Base-by-base conservation (phyloP, 1,140 invertebrate genomes). In the Zaprionus ghesquierei region DNA sequence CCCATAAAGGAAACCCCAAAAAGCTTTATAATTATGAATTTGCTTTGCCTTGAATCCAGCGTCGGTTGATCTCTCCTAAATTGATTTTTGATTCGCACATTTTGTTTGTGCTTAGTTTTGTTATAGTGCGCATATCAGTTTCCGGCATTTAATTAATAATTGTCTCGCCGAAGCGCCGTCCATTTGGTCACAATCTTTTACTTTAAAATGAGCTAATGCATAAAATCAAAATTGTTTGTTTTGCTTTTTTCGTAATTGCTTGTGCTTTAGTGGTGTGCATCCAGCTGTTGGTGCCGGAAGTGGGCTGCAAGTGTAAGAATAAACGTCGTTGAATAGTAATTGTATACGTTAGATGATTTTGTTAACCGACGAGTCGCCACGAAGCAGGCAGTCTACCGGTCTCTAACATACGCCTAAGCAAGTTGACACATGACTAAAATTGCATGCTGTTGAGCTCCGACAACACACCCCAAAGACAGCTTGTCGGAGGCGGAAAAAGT, bases 341-440 rank as follows among this genome's bases (percentile, higher is more conserved):
- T 65, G 49, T 78, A 44, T 46, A 44, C 63, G 60, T 69, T 49
- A 81, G 61, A 50, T 12, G 20, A 31, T 50, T 38, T 13, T 10
- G 27, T 22, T 5, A 51, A 18, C 55, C 55, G 15, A 23, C 44
- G 18, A 22, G 18, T 18, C 15, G 10, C 20, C 41, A 3, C 41
- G 60, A 29, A 10, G 51, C 33, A 38, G 50, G 20, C 35, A 38
- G n/a, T n/a, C n/a, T 65, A 27, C 63, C 54, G 54, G 27, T 33
- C 33, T 9, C 49, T 54, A 46, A 63, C 61, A 54, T 50, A 46
- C 38, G 72, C 65, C 69, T 73, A 81, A 61, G 75, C 72, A 77
- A 89, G 84, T 89, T 87, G 84, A 84, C 76, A 87, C 65, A 49
- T 73, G 79, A 87, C 85, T 87, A 69, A 77, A 71, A 66, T 46